A percentile compares a stretch with the other conserved stretches of the same genome.
phyloP scores from a whole-genome alignment of 92 coral and sea anemone genomes.

The Paragorgia papillata region DNA sequence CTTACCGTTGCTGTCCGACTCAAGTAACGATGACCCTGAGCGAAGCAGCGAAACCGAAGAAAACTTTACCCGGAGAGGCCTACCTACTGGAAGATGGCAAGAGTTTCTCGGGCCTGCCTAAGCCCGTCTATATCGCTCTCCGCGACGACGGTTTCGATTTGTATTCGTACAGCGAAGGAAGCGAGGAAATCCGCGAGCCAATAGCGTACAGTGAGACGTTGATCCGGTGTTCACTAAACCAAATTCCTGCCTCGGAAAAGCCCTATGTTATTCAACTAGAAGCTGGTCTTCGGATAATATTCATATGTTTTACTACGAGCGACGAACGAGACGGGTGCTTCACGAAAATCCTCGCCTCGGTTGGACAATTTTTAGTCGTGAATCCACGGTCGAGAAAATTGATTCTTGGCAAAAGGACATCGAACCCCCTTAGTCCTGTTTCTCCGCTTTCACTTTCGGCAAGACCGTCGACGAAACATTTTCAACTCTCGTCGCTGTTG shows the following conservation, averaged over 20 bases:
- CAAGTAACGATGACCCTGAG: neutral
- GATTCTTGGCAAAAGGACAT: slow-evolving; percentile 9
- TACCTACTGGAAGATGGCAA: slow-evolving; percentile 23
- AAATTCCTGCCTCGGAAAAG: slow-evolving; percentile 2
- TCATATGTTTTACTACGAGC: slow-evolving; percentile 12
- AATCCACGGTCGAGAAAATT: slow-evolving; percentile 35
- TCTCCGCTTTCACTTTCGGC: slow-evolving; percentile 15
- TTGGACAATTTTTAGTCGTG: slow-evolving; percentile 33
- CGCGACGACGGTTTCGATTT: slow-evolving; percentile 32
- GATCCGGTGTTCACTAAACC: slow-evolving; percentile 38
- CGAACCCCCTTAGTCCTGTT: slow-evolving; percentile 31
- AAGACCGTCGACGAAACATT: slow-evolving; percentile 14
- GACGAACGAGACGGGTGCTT: slow-evolving; percentile 28
- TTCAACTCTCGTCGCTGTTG: slow-evolving; percentile 6
- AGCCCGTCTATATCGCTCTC: slow-evolving; percentile 11
- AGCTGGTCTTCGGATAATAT: slow-evolving; percentile 29
- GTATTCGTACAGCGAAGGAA: neutral
- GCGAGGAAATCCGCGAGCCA: neutral
- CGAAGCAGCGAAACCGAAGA: neutral
- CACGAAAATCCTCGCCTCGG: slow-evolving; percentile 30
- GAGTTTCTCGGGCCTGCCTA: neutral
- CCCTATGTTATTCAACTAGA: slow-evolving; percentile 31
- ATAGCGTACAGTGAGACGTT: slow-evolving; percentile 22
- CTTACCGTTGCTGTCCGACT: neutral
- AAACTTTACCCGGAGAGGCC: slow-evolving; percentile 34